Base-by-base conservation (phyloP, 2,797 vertebrate species). In the Betta splendens region DNA sequence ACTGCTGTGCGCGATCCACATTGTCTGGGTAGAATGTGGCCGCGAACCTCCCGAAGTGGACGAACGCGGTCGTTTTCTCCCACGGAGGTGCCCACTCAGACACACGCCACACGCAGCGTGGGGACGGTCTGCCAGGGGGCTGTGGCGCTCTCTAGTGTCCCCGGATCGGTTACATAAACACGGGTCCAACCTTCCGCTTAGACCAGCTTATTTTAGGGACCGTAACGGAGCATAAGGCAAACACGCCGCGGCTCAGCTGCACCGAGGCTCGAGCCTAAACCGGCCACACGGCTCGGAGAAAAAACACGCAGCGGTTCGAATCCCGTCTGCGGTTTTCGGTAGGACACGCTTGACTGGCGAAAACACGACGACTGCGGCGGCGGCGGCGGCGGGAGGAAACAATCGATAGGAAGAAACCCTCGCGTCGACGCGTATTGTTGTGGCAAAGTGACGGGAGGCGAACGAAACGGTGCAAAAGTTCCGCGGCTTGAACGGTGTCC, bases 121-220 rank as follows among this genome's bases (percentile, higher is more conserved):
- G 72, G 78, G 81, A 79, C 70, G 50, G 58, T 31, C 26, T 67
- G 79, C 58, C 16, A 37, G 74, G 88, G 69, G 79, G 75, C 80
- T 87, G 87, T 90, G 89, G 89, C 90, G 89, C 89, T 85, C 89
- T 90, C 90, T 89, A 90, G 91, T 89, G 89, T 87, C 86, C 79
- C 85, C 77, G 25, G 67, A 61, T 84, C 81, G 50, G 75, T 87
- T 73, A 79, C 77, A 87, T 83, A 77, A 85, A 88, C 81, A 47
- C 4, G 25, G 65, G 56, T 79, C 57, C 78, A 72, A 74, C 76
- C 75, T 61, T 64, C 20, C 55, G 64, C 59, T 81, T 18, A 59
- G 8, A 80, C 57, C 71, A 60, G 78, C 44, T 82, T 66, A 65
- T 36, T 69, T 28, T 72, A 76, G 53, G 72, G 69, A 83, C 65